Evolutionary conservation across 2,113 vertebrate species (phyloP).

Genomic region (Rhinoptilus africanus): DNA sequence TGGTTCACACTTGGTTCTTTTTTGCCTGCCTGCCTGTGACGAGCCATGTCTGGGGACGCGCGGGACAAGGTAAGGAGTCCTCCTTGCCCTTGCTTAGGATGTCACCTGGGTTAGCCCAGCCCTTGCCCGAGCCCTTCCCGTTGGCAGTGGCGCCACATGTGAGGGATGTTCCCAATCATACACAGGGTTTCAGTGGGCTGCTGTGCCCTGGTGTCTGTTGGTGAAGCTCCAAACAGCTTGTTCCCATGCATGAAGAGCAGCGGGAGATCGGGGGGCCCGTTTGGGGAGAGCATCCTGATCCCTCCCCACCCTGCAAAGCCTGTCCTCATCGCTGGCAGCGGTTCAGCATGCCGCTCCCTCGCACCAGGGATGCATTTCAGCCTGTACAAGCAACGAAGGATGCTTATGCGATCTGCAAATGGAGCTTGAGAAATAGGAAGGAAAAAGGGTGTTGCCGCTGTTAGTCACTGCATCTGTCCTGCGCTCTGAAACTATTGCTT

Average conservation of each 20-base stretch:
- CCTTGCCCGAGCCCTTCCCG: rapidly evolving
- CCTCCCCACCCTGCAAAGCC: neutral
- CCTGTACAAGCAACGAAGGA: neutral
- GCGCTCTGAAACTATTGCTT: neutral
- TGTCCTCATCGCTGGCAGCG: neutral
- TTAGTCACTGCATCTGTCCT: neutral
- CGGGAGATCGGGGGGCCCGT: neutral
- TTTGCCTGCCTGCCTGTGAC: slow-evolving; percentile 44
- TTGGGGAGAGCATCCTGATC: rapidly evolving
- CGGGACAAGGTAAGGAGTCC: slow-evolving; percentile 51
- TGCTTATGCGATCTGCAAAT: neutral
- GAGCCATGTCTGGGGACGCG: slow-evolving; percentile 29
- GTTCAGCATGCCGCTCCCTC: neutral
- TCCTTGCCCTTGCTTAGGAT: neutral
- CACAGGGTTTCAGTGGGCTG: neutral
- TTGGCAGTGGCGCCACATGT: rapidly evolving
- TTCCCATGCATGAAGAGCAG: neutral
- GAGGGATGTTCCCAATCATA: neutral
- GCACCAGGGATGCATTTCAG: neutral
- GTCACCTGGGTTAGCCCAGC: neutral
- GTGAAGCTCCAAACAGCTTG: neutral
- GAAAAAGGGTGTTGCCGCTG: neutral
- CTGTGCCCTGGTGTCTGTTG: neutral
- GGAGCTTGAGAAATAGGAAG: neutral
- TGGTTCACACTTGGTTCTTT: neutral